phyloP scores from a whole-genome alignment of 2,113 vertebrate genomes.

The Pristiophorus japonicus region DNA sequence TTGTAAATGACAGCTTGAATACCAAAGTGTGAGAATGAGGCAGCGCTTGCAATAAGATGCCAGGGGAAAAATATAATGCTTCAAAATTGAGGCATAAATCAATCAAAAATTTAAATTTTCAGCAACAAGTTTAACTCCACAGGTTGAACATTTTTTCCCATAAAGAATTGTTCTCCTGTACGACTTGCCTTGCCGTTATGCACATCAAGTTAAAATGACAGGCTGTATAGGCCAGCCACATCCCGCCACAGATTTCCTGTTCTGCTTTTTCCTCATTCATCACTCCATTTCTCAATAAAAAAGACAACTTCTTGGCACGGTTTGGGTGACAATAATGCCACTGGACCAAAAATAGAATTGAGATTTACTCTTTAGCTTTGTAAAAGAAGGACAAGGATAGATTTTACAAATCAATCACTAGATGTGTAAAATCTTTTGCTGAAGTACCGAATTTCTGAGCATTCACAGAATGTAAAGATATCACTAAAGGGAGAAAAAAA shows the following conservation, averaged over 20 bases:
- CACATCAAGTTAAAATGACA: conserved; percentile 52
- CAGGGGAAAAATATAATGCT: neutral
- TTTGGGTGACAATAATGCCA: conserved; percentile 23
- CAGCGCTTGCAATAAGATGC: neutral
- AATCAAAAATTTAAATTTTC: neutral
- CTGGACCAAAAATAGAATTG: neutral
- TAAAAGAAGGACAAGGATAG: neutral
- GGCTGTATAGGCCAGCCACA: conserved; percentile 53
- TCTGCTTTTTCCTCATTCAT: conserved; percentile 37
- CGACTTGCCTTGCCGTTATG: neutral
- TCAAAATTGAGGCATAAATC: neutral
- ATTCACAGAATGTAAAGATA: neutral
- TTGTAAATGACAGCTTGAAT: neutral
- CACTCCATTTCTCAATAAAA: conserved; percentile 30
- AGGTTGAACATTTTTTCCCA: neutral
- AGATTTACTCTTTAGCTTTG: neutral
- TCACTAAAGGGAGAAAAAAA: neutral
- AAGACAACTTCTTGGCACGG: conserved; percentile 22
- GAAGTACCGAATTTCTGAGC: neutral
- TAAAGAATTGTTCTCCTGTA: neutral
- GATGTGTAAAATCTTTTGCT: neutral
- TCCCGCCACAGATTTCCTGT: conserved; percentile 60
- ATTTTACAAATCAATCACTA: neutral
- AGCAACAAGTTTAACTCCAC: neutral
- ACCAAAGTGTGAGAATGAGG: neutral